Base-by-base conservation (phyloP, 2,888 invertebrate species). In the Sialis fuliginosa region DNA sequence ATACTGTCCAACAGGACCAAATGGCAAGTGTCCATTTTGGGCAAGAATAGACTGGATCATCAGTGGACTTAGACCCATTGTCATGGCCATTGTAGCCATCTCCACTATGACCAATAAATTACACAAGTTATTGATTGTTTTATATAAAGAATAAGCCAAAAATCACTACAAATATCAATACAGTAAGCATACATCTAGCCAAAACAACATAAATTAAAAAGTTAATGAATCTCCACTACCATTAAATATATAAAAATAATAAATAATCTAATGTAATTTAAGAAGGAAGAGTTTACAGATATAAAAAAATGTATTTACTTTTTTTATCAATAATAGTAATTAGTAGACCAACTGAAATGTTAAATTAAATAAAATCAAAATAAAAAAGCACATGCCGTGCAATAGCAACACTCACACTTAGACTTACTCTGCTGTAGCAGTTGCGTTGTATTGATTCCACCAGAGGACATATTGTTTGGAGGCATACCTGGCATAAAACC, bases 371-470 rank as follows among this genome's bases (percentile, higher is more conserved):
- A 22, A 22, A 22, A 44, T 45, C 22, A 33, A 52, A 45, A 43
- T 42, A 31, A 39, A 49, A 43, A 51, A 46, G 46, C 35, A 39
- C 45, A 34, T 43, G 40, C 48, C 46, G 47, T 48, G 42, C 44
- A 37, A 44, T 47, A 49, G 50, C 22, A 22, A 22, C 22, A 22
- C 22, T 22, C 22, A 47, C 50, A 53, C 34, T 40, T 48, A 42
- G 57, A 81, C 82, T 82, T 79, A 86, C 85, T 84, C 74, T 85
- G 85, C 67, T 85, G 84, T 68, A 87, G 74, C 63, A 86, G 75
- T 61, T 85, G 81, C 64, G 84, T 81, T 60, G 84, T 80, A 72
- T 74, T 80, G 68, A 73, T 76, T 45, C 74, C 74, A 58, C 66
- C 58, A 56, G 63, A 63, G 4, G 22, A 22, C 22, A 22, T 22